Base-by-base conservation (phyloP, 2,113 vertebrate genomes). In the Neolamprologus cancellatus region DNA sequence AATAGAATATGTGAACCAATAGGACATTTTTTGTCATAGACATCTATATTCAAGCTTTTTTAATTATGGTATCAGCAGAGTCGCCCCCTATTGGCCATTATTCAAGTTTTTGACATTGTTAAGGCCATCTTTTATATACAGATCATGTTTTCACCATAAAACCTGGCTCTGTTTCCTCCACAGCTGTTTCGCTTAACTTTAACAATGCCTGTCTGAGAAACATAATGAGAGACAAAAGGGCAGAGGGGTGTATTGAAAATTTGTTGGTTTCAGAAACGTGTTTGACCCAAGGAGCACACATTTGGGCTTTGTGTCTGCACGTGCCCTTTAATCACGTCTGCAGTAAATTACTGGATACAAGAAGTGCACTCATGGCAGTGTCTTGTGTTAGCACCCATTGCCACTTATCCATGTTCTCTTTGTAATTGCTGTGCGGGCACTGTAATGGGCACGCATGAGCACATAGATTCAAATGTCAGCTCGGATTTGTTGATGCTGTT, bases 381-480 rank as follows among this genome's bases (percentile, higher is more conserved):
- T 92, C 86, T 81, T 71, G 86, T 83, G 84, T 78, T 18, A 71
- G 82, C 1, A 69, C 20, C 85, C 57, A 32, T 74, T 13, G 10
- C 80, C 88, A 86, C 89, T 91, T 82, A 85, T 34, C 48, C 59
- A 32, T 83, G 84, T 81, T 85, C 76, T 79, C 74, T 52, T 83
- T 82, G 48, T 90, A 91, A 93, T 90, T 74, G 80, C 61, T 34
- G 74, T 78, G 64, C 81, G 80, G 91, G 79, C 69, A 85, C 79
- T n/a, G 64, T 85, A 84, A 89, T 87, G 59, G 66, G 25, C 57
- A 39, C 52, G 44, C 6, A 20, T 81, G 84, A 82, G 64, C 83
- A 59, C 79, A 81, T 55, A 41, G 46, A 83, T 69, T 52, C 54
- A 82, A 36, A 23, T 74, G 78, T 90, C 82, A 87, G 8, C 54